phyloP scores from a whole-genome alignment of 2,888 invertebrate genomes.

The Cryptophagus acutangulus region DNA sequence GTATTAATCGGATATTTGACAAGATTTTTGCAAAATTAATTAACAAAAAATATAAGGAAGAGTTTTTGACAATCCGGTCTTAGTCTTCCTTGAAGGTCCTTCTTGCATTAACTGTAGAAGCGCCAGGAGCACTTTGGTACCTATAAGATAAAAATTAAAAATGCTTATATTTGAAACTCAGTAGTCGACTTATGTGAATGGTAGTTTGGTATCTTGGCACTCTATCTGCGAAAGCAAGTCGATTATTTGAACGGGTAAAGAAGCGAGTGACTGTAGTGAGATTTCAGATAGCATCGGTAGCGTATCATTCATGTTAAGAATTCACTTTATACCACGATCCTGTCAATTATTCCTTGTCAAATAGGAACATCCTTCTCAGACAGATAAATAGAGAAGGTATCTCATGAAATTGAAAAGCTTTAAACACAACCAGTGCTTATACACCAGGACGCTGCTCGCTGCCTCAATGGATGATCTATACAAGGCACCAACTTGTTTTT shows the following conservation, averaged over 20 bases:
- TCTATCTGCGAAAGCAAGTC: conserved; percentile 22
- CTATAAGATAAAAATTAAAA: too few relatives aligned
- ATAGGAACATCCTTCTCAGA: conserved; percentile 9
- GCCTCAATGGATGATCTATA: too few relatives aligned
- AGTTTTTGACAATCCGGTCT: too few relatives aligned
- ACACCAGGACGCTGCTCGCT: too few relatives aligned
- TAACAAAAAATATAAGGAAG: too few relatives aligned
- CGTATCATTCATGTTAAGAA: conserved; percentile 41
- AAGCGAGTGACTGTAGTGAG: conserved; percentile 25
- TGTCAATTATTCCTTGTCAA: conserved; percentile 44
- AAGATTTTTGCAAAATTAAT: too few relatives aligned
- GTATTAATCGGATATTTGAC: too few relatives aligned
- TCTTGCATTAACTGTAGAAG: too few relatives aligned
- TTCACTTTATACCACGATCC: conserved; percentile 43
- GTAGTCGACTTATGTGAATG: conserved; percentile 14
- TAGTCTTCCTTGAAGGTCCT: too few relatives aligned
- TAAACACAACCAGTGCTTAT: not conserved
- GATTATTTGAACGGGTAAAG: conserved; percentile 27
- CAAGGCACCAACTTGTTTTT: too few relatives aligned
- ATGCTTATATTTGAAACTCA: too few relatives aligned
- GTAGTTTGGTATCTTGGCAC: conserved; percentile 20
- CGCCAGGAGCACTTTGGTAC: too few relatives aligned
- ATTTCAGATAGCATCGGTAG: conserved; percentile 33
- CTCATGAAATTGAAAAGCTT: conserved; percentile 8
- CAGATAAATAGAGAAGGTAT: conserved; percentile 10